Evolutionary conservation across 2,888 invertebrate genomes (phyloP).

Genomic region (Ganaspis brasiliensis): DNA sequence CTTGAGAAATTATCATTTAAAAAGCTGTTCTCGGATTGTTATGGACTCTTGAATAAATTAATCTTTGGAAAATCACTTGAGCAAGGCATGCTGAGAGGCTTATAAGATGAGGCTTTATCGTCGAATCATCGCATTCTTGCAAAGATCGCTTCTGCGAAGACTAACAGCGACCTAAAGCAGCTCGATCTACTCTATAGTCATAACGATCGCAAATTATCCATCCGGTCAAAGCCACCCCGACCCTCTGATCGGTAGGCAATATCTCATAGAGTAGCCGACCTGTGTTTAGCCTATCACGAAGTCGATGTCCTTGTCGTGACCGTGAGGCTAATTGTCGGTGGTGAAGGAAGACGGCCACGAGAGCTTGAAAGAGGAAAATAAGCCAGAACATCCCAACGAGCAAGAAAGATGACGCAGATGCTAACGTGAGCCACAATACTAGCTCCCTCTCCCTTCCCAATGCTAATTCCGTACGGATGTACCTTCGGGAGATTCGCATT

Average conservation of each 20-base stretch:
- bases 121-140: slow-evolving; percentile 21
- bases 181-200: slow-evolving; percentile 54
- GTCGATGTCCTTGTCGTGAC: slow-evolving; percentile 78
- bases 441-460: not conserved
- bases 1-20: slow-evolving; percentile 18
- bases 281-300: slow-evolving; percentile 76
- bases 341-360: slow-evolving; percentile 65
- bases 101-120: slow-evolving; percentile 36
- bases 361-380: slow-evolving; percentile 61
- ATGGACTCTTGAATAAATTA: slow-evolving; percentile 30
- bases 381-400: slow-evolving; percentile 58
- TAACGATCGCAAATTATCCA: slow-evolving; percentile 73
- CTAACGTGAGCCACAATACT: slow-evolving; percentile 14
- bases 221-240: slow-evolving; percentile 50
- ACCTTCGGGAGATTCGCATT: slow-evolving; percentile 31
- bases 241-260: slow-evolving; percentile 64
- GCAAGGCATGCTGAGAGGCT: slow-evolving; percentile 40
- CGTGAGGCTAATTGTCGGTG: slow-evolving; percentile 76
- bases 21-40: not conserved
- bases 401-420: slow-evolving; percentile 39
- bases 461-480: slow-evolving; percentile 20
- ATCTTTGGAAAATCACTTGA: slow-evolving; percentile 39
- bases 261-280: slow-evolving; percentile 72
- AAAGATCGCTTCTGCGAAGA: slow-evolving; percentile 31
- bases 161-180: slow-evolving; percentile 51